Evolutionary conservation across 2,888 invertebrate genomes (phyloP), one percentile per base, ranked within the genome.

Genomic region (Laspeyria flexula): DNA sequence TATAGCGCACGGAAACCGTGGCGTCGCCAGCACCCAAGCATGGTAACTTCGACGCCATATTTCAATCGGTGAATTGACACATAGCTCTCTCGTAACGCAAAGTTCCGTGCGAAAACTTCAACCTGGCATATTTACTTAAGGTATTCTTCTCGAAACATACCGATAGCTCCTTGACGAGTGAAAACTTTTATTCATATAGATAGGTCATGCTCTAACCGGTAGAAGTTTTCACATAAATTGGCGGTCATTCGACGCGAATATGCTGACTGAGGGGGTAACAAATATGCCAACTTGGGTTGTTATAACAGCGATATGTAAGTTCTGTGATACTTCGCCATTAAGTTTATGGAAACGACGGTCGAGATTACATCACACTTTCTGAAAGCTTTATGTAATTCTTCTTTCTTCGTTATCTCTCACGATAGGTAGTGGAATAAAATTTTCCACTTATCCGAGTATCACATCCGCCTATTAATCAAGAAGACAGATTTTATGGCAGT

Each of bases 181-280:
- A 83, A 89, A 90, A 90, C 83, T 90, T 90, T 89, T 84, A 85
- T 86, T 87, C 81, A 77, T 72, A 75, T 75, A 90, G 88, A 90
- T 90, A 90, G 91, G 90, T 91, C 90, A 90, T 87, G 80, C 83
- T 86, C 86, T 79, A 79, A 85, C 86, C 85, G 83, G 83, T 85
- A 74, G 83, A 92, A 91, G 83, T 92, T 92, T 91, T 84, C 90
- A 85, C 92, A 91, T 92, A 92, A 92, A 92, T 91, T 90, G 90
- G 88, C 91, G 92, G 92, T 91, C 91, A 92, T 90, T 91, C 90
- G 85, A 90, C 84, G 89, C 85, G 90, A 91, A 91, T 91, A 92
- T 92, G 92, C 90, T 91, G 90, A 92, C 91, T 89, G 89, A 85
- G 89, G 81, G 85, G 85, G 88, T 91, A 91, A 91, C 92, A 91